These are phyloP conservation scores for Syrphus vitripennis DNA, from an alignment of 2,888 invertebrate genomes.

Conservation along the genomic window DNA sequence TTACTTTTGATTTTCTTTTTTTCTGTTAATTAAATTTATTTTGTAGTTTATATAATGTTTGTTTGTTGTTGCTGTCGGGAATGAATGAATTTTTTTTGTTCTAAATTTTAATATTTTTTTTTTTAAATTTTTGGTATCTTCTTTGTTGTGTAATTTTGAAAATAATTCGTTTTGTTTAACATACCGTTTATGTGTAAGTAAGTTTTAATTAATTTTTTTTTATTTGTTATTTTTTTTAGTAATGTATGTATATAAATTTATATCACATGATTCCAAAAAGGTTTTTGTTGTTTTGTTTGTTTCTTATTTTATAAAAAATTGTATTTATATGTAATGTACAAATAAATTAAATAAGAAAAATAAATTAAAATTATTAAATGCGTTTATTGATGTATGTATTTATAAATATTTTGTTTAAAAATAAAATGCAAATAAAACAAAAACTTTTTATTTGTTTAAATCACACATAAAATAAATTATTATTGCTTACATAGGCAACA, in stretches of 20 bases:
- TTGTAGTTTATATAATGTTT: slow-evolving; percentile 18
- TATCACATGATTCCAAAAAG: slow-evolving; percentile 72
- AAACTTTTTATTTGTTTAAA: background rate
- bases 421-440: slow-evolving; percentile 2
- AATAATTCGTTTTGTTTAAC: slow-evolving; percentile 49
- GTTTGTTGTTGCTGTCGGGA: slow-evolving; percentile 46
- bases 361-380: slow-evolving; percentile 1
- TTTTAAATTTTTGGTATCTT: background rate
- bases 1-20: slow-evolving; percentile 64
- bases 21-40: slow-evolving; percentile 17
- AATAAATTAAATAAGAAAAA: slow-evolving; percentile 9
- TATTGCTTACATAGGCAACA: slow-evolving; percentile 57
- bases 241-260: slow-evolving; percentile 72
- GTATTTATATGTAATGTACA: slow-evolving; percentile 50
- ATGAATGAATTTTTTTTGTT: slow-evolving; percentile 54
- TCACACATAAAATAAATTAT: slow-evolving; percentile 52
- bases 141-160: slow-evolving; percentile 59
- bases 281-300: slow-evolving; percentile 71
- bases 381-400: slow-evolving; percentile 39
- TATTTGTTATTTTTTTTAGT: slow-evolving; percentile 58
- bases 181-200: slow-evolving; percentile 39
- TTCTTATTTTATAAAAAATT: slow-evolving; percentile 63
- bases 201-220: slow-evolving; percentile 43
- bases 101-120: slow-evolving; percentile 53
- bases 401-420: slow-evolving; percentile 33